Percentiles rank a stretch among this genome's conserved stretches.
Evolutionary conservation across 2,888 invertebrate species (phyloP).

Genomic region (Drosophila austrosaltans): DNA sequence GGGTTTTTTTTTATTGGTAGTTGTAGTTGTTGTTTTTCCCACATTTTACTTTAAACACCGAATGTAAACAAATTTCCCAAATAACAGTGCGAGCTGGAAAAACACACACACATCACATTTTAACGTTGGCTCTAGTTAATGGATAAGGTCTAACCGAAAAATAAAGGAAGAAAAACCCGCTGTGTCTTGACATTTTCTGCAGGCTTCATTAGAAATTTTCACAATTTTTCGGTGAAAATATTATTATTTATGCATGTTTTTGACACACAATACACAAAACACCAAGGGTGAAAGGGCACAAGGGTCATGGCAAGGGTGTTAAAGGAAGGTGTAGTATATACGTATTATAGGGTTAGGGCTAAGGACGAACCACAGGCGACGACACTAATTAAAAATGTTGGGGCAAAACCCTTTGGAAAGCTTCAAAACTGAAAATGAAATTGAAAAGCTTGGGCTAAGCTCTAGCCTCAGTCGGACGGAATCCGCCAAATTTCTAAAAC

Average conservation of each 20-base stretch:
- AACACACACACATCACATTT: slow-evolving; percentile 21
- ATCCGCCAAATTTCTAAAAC: slow-evolving; percentile 45
- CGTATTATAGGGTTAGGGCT: slow-evolving; percentile 52
- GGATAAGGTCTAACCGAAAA: slow-evolving; percentile 19
- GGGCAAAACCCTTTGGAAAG: slow-evolving; percentile 50
- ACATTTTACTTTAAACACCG: slow-evolving; percentile 1
- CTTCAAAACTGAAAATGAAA: slow-evolving; percentile 47
- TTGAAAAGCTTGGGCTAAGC: slow-evolving; percentile 54
- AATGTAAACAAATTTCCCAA: slow-evolving; percentile 44
- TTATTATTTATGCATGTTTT: slow-evolving; percentile 70
- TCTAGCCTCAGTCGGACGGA: slow-evolving; percentile 31
- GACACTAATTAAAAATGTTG: slow-evolving; percentile 74
- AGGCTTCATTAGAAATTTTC: slow-evolving; percentile 65
- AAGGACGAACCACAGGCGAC: slow-evolving; percentile 54
- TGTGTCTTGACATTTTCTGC: slow-evolving; percentile 29
- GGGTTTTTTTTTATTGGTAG: neutral
- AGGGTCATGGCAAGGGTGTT: neutral
- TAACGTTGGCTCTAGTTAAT: neutral
- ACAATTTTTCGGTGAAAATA: slow-evolving; percentile 35
- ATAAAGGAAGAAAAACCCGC: neutral
- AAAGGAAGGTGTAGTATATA: slow-evolving; percentile 28
- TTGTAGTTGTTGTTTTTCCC: too few relatives aligned
- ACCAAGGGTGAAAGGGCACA: neutral
- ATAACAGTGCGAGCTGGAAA: slow-evolving; percentile 28
- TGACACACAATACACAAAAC: slow-evolving; percentile 69